Evolutionary conservation across 2,797 vertebrate species (phyloP).

Genomic region (Melanotaenia nigrans): DNA sequence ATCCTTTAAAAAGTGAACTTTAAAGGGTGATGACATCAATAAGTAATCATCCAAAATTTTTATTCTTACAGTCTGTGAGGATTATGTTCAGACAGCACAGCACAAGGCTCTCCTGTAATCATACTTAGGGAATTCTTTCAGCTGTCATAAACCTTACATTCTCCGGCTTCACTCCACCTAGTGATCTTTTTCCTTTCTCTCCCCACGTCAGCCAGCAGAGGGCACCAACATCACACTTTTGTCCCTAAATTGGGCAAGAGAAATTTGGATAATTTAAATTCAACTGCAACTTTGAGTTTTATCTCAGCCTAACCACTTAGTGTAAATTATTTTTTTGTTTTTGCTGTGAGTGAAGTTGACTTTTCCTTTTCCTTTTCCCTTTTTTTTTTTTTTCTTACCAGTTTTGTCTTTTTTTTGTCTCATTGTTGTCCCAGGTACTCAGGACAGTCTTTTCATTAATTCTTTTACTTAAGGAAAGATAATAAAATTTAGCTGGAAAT

Average conservation of each 20-base stretch:
- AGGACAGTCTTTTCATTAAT: too few relatives aligned
- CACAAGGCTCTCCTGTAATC: slow-evolving; percentile 15
- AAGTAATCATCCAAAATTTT: slow-evolving; percentile 43
- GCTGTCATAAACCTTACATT: slow-evolving; percentile 7
- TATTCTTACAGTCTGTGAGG: slow-evolving; percentile 7
- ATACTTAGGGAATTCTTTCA: background rate
- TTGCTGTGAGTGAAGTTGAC: background rate
- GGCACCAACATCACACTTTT: slow-evolving; percentile 11
- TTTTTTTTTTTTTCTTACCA: too few relatives aligned
- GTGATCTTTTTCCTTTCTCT: background rate
- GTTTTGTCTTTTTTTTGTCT: background rate
- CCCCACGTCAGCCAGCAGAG: slow-evolving; percentile 29
- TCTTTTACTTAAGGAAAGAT: too few relatives aligned
- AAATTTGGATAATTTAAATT: background rate
- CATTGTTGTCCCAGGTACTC: too few relatives aligned
- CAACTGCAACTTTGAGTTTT: background rate
- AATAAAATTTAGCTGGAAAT: too few relatives aligned
- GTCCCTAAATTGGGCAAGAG: fast-evolving
- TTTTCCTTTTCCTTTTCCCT: background rate
- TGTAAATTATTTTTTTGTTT: background rate
- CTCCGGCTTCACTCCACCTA: background rate
- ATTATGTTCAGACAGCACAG: slow-evolving; percentile 27
- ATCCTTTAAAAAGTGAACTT: slow-evolving; percentile 10
- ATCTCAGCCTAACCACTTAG: background rate
- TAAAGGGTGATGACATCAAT: slow-evolving; percentile 61